Conservation (phyloP, 2,888 invertebrate species). For the Philonicus albiceps region DNA sequence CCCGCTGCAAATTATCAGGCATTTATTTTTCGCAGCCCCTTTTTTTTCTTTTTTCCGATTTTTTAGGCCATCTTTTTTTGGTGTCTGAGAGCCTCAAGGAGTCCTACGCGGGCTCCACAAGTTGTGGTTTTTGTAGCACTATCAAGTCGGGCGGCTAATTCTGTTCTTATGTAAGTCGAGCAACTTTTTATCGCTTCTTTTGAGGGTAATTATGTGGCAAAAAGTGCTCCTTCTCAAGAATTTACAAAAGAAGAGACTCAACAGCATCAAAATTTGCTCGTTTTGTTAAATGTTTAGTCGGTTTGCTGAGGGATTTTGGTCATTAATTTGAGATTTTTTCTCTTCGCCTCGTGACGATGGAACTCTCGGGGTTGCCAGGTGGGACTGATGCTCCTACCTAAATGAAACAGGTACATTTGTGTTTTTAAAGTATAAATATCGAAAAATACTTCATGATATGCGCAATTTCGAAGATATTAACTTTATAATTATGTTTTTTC, state of each 20-base stretch:
- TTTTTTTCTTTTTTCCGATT: background rate
- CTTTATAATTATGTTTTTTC: too few species aligned
- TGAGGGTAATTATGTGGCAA: conserved; percentile 17
- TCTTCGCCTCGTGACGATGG: background rate
- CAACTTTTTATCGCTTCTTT: background rate
- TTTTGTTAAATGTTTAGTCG: background rate
- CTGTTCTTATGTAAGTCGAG: conserved; percentile 12
- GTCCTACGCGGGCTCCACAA: background rate
- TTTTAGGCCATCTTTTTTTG: background rate
- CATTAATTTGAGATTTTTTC: background rate
- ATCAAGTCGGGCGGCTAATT: background rate
- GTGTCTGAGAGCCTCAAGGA: background rate
- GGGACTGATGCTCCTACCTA: background rate
- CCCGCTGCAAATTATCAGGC: conserved; percentile 1
- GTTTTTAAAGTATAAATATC: too few species aligned
- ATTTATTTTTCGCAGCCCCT: background rate
- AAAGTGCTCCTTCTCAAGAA: background rate
- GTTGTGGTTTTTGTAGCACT: background rate
- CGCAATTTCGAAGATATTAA: too few species aligned
- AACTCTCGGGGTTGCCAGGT: background rate
- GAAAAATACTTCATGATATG: too few species aligned
- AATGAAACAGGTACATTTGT: too few species aligned
- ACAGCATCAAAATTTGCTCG: background rate
- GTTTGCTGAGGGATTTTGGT: background rate
- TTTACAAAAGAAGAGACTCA: background rate